phyloP scores from a whole-genome alignment of 1,140 invertebrate genomes.

The Anastrepha ludens region DNA sequence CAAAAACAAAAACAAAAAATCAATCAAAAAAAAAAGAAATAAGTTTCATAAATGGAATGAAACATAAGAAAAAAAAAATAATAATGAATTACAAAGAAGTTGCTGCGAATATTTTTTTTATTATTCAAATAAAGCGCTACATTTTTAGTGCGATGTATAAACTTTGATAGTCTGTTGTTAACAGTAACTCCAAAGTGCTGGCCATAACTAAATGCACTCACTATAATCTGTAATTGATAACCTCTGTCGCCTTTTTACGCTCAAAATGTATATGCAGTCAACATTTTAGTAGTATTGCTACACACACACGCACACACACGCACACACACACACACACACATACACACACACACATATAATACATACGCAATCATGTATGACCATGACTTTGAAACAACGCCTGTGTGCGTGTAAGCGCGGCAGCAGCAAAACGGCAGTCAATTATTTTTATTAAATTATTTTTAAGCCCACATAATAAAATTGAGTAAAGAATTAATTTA shows the following conservation, averaged over 20 bases:
- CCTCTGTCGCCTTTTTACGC: neutral
- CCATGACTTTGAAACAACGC: neutral
- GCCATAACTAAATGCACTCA: neutral
- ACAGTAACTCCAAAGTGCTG: too few species aligned
- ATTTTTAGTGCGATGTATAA: neutral
- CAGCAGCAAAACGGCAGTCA: neutral
- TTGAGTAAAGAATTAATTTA: conserved; percentile 41
- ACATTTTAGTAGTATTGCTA: neutral
- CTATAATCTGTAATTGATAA: neutral
- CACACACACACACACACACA: neutral
- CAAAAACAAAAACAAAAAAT: too few species aligned
- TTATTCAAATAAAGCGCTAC: neutral
- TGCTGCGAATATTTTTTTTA: too few species aligned
- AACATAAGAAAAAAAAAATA: too few species aligned
- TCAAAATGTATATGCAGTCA: neutral
- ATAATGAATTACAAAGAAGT: too few species aligned
- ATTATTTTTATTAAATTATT: conserved; percentile 21
- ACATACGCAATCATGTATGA: neutral
- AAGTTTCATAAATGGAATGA: too few species aligned
- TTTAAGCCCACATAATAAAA: conserved; percentile 51
- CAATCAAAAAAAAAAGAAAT: too few species aligned
- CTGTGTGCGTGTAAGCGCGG: neutral
- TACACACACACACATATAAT: neutral
- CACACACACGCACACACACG: neutral
- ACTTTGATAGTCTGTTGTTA: too few species aligned